A percentile compares a stretch with the other conserved stretches of the same genome.
Conservation (phyloP, 2,113 vertebrate genomes). For the Gallinago undulata region DNA sequence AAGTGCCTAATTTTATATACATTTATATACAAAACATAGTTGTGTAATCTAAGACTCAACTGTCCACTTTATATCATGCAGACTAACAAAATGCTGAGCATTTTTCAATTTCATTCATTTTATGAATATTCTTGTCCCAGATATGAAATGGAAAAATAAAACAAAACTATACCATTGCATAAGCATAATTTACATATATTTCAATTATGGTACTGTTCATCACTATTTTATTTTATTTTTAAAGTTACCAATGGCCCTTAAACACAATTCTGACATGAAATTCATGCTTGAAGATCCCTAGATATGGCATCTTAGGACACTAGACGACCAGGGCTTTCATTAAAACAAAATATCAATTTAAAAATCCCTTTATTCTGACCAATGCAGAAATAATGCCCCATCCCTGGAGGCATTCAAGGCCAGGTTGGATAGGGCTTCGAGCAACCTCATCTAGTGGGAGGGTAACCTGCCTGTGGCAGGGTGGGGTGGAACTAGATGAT, state of each 20-base stretch:
- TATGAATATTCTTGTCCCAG: neutral
- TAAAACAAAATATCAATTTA: neutral
- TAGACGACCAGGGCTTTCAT: neutral
- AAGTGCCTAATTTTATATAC: neutral
- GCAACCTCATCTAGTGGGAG: neutral
- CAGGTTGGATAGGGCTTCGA: neutral
- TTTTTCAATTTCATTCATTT: neutral
- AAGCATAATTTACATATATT: neutral
- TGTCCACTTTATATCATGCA: neutral
- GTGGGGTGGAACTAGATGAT: neutral
- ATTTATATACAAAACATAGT: neutral
- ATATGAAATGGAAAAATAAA: neutral
- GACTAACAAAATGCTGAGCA: neutral
- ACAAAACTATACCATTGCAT: neutral
- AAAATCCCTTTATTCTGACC: neutral
- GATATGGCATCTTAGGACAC: neutral
- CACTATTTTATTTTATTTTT: neutral
- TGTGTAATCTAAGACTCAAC: neutral
- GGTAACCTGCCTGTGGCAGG: neutral
- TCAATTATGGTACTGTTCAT: neutral
- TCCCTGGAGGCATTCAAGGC: neutral
- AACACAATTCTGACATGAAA: neutral
- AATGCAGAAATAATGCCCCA: neutral
- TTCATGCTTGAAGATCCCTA: neutral
- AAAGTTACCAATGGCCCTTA: neutral